Percentiles rank a stretch among this genome's conserved stretches.
Evolutionary conservation across 2,797 vertebrate species (phyloP).

Genomic region (Distichodus sexfasciatus): DNA sequence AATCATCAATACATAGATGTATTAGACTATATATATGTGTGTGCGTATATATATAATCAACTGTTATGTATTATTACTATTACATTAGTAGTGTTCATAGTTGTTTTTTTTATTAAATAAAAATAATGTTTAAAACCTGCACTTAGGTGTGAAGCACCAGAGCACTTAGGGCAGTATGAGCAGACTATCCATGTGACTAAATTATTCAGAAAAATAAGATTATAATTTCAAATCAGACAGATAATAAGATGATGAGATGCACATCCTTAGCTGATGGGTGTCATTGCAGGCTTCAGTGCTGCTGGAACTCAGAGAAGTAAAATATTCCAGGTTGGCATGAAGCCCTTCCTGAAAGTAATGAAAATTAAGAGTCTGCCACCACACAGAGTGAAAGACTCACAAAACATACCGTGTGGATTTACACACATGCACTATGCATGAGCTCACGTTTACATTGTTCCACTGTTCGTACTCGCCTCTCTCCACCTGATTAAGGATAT

Average conservation of each 20-base stretch:
- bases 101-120: too few species aligned
- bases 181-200: background rate
- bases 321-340: background rate
- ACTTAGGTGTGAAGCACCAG: background rate
- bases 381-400: conserved; percentile 14
- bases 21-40: too few species aligned
- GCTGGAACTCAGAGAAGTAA: background rate
- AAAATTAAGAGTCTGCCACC: background rate
- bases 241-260: conserved; percentile 19
- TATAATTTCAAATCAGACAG: background rate
- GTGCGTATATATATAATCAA: too few species aligned
- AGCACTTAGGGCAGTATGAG: background rate
- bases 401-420: conserved; percentile 19
- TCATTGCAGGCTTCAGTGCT: background rate
- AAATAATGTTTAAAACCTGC: background rate
- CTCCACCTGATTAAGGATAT: conserved; percentile 2
- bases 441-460: conserved; percentile 1
- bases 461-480: background rate
- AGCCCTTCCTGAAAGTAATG: conserved; percentile 1
- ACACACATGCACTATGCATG: background rate
- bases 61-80: too few species aligned
- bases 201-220: background rate
- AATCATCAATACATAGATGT: too few species aligned
- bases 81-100: too few species aligned
- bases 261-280: background rate